phyloP scores from a whole-genome alignment of 2,113 vertebrate species.

The Psephotus haematonotus region DNA sequence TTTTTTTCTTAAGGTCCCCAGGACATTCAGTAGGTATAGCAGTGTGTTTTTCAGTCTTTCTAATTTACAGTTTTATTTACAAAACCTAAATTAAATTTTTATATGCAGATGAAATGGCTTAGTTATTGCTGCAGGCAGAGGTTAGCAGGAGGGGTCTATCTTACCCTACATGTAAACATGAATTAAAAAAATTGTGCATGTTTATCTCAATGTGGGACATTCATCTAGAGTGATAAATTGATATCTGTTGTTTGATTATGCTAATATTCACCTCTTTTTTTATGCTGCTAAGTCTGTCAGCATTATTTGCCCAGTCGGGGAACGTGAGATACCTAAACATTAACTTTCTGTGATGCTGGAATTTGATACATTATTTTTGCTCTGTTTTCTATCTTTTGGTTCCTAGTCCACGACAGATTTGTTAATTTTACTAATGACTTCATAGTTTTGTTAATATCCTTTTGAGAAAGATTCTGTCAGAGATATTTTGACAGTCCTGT shows the following conservation, averaged over 20 bases:
- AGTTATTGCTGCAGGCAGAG: conserved; percentile 14
- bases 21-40: neutral
- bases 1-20: neutral
- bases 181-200: neutral
- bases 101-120: conserved; percentile 22
- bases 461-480: neutral
- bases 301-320: neutral
- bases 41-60: neutral
- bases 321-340: neutral
- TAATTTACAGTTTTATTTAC: conserved; percentile 46
- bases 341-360: neutral
- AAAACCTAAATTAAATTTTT: conserved; percentile 44
- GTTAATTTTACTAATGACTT: neutral
- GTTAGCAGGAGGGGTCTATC: neutral
- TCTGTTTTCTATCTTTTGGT: neutral
- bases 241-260: neutral
- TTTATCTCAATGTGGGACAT: neutral
- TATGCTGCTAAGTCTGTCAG: neutral
- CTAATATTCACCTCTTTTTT: neutral
- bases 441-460: neutral
- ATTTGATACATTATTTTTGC: neutral
- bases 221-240: neutral
- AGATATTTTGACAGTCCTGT: neutral
- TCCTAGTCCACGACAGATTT: neutral
- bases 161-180: neutral